phyloP scores from a whole-genome alignment of 2,888 invertebrate genomes.

The Phytoseiulus persimilis region DNA sequence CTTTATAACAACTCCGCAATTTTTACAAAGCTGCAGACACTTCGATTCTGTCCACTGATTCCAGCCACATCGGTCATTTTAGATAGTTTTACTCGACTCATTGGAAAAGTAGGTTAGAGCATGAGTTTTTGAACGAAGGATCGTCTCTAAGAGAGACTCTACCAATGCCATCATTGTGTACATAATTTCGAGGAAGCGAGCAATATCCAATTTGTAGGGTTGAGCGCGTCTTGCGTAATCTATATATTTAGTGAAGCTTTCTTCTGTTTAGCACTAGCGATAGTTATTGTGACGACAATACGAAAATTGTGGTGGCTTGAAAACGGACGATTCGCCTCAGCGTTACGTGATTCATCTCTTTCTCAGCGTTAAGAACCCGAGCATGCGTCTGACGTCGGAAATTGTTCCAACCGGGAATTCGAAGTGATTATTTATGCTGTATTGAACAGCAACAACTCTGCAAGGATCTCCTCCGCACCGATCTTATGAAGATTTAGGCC shows the following conservation, averaged over 20 bases:
- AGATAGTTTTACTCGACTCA: background rate
- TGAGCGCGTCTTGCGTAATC: background rate
- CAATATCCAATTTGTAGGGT: background rate
- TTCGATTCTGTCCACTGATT: background rate
- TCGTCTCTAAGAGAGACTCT: background rate
- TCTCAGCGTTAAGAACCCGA: background rate
- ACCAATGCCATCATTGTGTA: background rate
- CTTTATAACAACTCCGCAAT: background rate
- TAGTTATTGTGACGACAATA: background rate
- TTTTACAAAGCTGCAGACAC: background rate
- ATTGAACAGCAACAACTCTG: background rate
- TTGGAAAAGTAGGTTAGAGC: background rate
- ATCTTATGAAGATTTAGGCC: background rate
- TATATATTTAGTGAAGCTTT: background rate
- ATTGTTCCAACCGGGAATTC: background rate
- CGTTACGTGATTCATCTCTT: no score
- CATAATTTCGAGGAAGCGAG: background rate
- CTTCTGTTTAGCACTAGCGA: background rate
- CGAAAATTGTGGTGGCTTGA: background rate
- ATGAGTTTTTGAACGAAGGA: background rate
- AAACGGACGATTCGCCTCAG: no score
- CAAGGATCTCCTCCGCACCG: background rate
- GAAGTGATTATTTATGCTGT: background rate
- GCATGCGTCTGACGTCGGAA: background rate
- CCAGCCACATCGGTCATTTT: background rate